Conservation (phyloP, 2,113 vertebrate genomes). For the Pseudolaguvia tuberculata region DNA sequence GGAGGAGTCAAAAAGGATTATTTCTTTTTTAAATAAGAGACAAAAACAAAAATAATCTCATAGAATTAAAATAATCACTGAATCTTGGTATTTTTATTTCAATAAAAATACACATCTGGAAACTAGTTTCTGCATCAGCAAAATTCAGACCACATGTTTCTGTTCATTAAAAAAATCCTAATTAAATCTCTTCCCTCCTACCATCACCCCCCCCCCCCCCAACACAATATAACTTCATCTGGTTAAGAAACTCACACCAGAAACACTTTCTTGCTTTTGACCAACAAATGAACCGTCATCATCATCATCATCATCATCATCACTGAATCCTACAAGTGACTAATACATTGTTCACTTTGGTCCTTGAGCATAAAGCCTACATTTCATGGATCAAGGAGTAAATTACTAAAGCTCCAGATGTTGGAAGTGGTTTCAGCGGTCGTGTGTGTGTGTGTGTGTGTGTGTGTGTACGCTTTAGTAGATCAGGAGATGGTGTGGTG, state of each 20-base stretch:
- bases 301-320: conserved; percentile 12
- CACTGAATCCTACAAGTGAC: neutral
- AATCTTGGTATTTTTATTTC: conserved; percentile 28
- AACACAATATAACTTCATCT: conserved; percentile 5
- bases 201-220: neutral
- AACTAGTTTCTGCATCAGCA: conserved; percentile 30
- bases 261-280: conserved; percentile 32
- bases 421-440: neutral
- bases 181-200: too few species aligned
- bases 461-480: neutral
- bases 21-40: too few species aligned
- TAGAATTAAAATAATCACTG: neutral
- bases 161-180: conserved; percentile 6
- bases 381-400: conserved; percentile 5
- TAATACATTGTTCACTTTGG: conserved; percentile 38
- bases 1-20: too few species aligned
- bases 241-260: neutral
- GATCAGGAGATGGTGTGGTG: neutral
- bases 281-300: conserved; percentile 16
- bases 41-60: too few species aligned
- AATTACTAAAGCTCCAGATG: neutral
- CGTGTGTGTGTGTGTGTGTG: neutral
- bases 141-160: conserved; percentile 7
- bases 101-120: conserved; percentile 47
- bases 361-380: conserved; percentile 45